phyloP scores from a whole-genome alignment of 2,888 invertebrate species.

The Arge pagana region DNA sequence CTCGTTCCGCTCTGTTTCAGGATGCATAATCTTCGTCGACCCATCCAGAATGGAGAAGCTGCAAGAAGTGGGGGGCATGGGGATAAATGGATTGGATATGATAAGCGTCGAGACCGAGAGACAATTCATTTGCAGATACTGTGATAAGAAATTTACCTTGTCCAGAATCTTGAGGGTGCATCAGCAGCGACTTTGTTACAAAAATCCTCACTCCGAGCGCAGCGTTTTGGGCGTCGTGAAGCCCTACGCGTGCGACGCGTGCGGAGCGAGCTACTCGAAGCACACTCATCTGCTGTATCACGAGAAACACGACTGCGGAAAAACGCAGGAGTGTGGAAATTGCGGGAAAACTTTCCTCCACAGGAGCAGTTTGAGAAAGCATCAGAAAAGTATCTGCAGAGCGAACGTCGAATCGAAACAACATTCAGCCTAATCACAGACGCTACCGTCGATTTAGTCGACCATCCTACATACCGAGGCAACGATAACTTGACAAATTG shows the following conservation, averaged over 20 bases:
- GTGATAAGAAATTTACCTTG: constrained; percentile 19
- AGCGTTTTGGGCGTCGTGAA: constrained; percentile 33
- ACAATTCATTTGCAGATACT: constrained; percentile 17
- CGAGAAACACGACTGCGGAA: constrained; percentile 44
- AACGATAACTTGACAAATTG: too few species aligned
- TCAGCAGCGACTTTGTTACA: constrained; percentile 38
- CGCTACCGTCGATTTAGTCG: too few species aligned
- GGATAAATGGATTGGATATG: too few species aligned
- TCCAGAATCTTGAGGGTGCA: constrained; percentile 33
- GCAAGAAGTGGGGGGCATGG: too few species aligned
- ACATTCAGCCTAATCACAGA: too few species aligned
- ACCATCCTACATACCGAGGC: too few species aligned
- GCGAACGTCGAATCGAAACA: too few species aligned
- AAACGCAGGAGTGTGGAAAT: constrained; percentile 36
- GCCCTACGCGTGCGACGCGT: constrained; percentile 39
- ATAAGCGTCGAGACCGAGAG: too few species aligned
- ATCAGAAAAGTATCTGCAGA: constrained; percentile 30
- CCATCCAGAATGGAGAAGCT: too few species aligned
- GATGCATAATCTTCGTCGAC: too few species aligned
- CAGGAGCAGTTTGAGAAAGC: constrained; percentile 37
- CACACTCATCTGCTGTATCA: constrained; percentile 42
- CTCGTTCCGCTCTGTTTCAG: too few species aligned
- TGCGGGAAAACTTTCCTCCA: constrained; percentile 41
- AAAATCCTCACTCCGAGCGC: constrained; percentile 38
- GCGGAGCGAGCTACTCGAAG: constrained; percentile 42